Evolutionary conservation across 53 echinoderm and acorn worm genomes (phyloP), one percentile per base, ranked within the genome.

Genomic region (Luidia sarsii): DNA sequence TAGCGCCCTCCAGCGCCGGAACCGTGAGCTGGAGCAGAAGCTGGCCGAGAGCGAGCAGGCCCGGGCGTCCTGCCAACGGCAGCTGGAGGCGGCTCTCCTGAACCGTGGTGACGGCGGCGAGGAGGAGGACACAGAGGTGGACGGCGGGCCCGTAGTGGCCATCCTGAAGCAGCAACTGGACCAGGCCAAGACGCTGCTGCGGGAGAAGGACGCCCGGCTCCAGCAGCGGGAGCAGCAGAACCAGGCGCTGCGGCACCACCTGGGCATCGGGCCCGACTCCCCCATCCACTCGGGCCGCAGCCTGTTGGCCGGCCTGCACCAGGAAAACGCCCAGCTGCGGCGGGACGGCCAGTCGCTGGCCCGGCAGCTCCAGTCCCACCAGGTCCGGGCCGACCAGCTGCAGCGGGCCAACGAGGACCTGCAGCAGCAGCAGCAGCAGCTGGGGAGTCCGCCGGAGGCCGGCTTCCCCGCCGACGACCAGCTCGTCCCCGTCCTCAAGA

Each of bases 81-180:
- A 92, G 65, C 75, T 96, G 11, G 96, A 92, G 36, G 86, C 92
- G 3, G 89, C 90, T 0, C 56, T 95, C 45, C 68, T 89, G 39
- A 91, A 92, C 54, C 87, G 84, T 50, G 62, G 80, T n/a, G 52
- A 85, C 20, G 83, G 79, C 28, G 91, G 80, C 16, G 70, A 79
- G 18, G 81, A 79, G 29, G 86, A 81, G 48, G 87, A 83, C 31
- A n/a, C n/a, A n/a, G n/a, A n/a, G n/a, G n/a, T n/a, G n/a, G n/a
- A n/a, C n/a, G n/a, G n/a, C n/a, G 88, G 88, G 20, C 92, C 91
- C 20, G 99, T 97, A 36, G 74, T 97, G 18, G 88, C 99, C 29
- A 85, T 97, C 36, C 70, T 97, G 73, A 97, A 97, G 36, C 92
- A 97, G 57, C 99, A 97, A 54, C 79, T 97, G 43, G 99, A 97